These are phyloP conservation scores for Ochropleura leucogaster DNA, from an alignment of 2,888 invertebrate species.

Conservation along the genomic window DNA sequence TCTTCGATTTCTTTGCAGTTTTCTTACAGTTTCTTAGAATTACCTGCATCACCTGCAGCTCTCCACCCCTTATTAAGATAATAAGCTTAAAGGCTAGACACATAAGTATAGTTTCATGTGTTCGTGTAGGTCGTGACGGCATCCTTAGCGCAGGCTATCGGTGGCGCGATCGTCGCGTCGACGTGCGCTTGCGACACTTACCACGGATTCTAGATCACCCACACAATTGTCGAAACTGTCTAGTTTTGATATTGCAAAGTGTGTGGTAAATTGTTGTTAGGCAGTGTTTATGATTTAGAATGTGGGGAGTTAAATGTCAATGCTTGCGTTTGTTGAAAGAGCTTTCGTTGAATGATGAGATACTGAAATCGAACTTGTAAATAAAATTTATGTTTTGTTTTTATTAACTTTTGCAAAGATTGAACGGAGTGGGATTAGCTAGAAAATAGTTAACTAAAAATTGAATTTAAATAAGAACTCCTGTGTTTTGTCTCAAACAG, in stretches of 20 bases:
- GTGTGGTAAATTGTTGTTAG: constrained; percentile 36
- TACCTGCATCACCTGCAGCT: neutral
- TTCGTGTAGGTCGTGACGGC: constrained; percentile 69
- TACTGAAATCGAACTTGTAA: neutral
- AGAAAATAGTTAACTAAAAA: neutral
- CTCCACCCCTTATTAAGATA: constrained; percentile 22
- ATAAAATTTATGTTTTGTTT: neutral
- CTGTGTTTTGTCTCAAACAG: neutral
- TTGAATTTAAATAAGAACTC: neutral
- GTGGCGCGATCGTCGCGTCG: constrained; percentile 67
- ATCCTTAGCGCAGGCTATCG: constrained; percentile 65
- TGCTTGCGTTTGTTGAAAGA: neutral
- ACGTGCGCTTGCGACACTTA: constrained; percentile 60
- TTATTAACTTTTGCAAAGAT: neutral
- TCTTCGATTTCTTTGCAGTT: neutral
- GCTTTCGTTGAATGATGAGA: neutral
- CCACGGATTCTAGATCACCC: constrained; percentile 63
- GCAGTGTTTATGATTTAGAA: neutral
- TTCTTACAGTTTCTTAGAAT: neutral
- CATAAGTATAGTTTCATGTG: constrained; percentile 41
- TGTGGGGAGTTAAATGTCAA: constrained; percentile 1
- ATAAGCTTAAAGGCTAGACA: constrained; percentile 28
- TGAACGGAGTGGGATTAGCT: too few relatives aligned
- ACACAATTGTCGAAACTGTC: constrained; percentile 57
- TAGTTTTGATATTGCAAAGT: constrained; percentile 49